Base-by-base conservation (phyloP, 2,113 vertebrate genomes). In the Chlorocebus sabaeus region DNA sequence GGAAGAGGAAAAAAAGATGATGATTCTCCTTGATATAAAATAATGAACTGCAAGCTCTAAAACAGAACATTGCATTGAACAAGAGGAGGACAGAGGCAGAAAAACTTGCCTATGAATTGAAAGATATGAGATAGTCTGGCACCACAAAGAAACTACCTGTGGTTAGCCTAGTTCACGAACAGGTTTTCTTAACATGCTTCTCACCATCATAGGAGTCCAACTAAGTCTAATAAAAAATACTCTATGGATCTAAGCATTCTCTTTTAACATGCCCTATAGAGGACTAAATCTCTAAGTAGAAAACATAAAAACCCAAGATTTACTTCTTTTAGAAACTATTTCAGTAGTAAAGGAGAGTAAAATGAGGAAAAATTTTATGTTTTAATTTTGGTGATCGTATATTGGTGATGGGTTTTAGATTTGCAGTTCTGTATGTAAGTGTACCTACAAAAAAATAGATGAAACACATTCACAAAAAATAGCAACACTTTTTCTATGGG, bases 301-400 rank as follows among this genome's bases (percentile, higher is more conserved):
- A 92, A 96, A 84, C 18, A 93, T 32, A 92, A 96, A 95, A 67
- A 55, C 52, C 6, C 20, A 96, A 45, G 32, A 30, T 57, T 88
- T n/a, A 78, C 78, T 92, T 92, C 75, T 96, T 90, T 95, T 38
- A 96, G 92, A 78, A 88, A 94, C 32, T 38, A 16, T 96, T 96
- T 93, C 57, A 97, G 57, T 68, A 78, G 72, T n/a, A 0, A 38
- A 43, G 3, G 64, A 83, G 67, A 95, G 45, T 70, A 96, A 97
- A 97, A 95, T 68, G 38, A 82, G 22, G 73, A 82, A 86, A 57
- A 95, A 40, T 79, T 92, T 87, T 50, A n/a, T 59, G 38, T 84
- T 94, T 97, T 91, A 81, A 85, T 68, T 93, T 89, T 81, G 79
- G 87, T 89, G 75, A 55, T 16, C 43, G 78, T 86, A n/a, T 35